A percentile compares a stretch with the other conserved stretches of the same genome.
These are phyloP conservation scores for Coremacera marginata DNA, from an alignment of 2,888 invertebrate genomes.

Conservation along the genomic window DNA sequence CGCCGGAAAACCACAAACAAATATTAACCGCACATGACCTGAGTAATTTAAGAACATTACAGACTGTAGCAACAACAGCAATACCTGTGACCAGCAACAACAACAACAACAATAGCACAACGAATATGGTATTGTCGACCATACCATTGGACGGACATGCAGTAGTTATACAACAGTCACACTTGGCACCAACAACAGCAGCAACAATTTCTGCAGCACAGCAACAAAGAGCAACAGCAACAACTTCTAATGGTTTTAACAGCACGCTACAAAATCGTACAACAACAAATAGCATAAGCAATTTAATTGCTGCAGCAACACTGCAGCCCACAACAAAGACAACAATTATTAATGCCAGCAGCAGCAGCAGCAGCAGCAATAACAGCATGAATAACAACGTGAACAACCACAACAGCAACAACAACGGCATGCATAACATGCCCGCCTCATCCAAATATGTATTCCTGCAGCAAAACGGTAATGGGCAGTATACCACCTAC, in stretches of 20 bases:
- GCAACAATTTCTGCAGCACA: conserved; percentile 43
- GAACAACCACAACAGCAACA: conserved; percentile 41
- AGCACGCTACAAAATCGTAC: conserved; percentile 39
- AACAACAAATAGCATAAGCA: conserved; percentile 41
- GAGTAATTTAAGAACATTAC: conserved; percentile 58
- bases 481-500: conserved; percentile 58
- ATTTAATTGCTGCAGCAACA: conserved; percentile 42
- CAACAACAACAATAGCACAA: conserved; percentile 39
- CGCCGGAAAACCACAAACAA: conserved; percentile 66
- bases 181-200: conserved; percentile 47
- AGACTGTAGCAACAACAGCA: conserved; percentile 53
- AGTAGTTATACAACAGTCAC: conserved; percentile 53
- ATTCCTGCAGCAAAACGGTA: conserved; percentile 65
- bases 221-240: conserved; percentile 15
- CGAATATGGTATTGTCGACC: conserved; percentile 58
- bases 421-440: conserved; percentile 48
- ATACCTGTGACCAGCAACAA: conserved; percentile 41
- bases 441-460: conserved; percentile 65
- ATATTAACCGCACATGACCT: conserved; percentile 62
- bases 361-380: conserved; percentile 35
- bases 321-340: conserved; percentile 42
- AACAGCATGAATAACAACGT: conserved; percentile 43
- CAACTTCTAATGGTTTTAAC: conserved; percentile 49
- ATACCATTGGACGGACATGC: conserved; percentile 55
- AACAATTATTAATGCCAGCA: conserved; percentile 32